phyloP scores from a whole-genome alignment of 2,797 vertebrate genomes.

The Natrix natrix region DNA sequence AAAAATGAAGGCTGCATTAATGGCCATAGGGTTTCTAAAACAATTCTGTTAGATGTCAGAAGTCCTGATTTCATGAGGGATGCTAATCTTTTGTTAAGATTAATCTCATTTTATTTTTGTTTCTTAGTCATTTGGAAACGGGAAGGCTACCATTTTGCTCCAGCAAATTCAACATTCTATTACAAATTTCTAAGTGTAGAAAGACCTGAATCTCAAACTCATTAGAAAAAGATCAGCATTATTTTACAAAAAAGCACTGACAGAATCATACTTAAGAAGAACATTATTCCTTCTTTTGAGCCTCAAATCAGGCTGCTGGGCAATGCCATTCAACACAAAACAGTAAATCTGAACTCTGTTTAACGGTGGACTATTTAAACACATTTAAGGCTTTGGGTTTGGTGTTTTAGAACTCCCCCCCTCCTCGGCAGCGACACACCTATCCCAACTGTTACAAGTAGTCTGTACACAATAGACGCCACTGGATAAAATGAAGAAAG shows the following conservation, averaged over 20 bases:
- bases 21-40: slow-evolving; percentile 19
- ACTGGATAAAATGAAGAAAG: slow-evolving; percentile 24
- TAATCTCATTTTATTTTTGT: neutral
- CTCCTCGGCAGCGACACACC: neutral
- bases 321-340: slow-evolving; percentile 22
- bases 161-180: neutral
- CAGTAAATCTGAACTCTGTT: slow-evolving; percentile 46
- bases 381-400: slow-evolving; percentile 32
- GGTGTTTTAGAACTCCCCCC: neutral
- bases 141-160: neutral
- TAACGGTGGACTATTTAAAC: slow-evolving; percentile 31
- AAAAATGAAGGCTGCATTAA: slow-evolving; percentile 42
- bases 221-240: neutral
- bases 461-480: slow-evolving; percentile 43
- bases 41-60: slow-evolving; percentile 31
- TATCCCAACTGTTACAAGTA: slow-evolving; percentile 6
- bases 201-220: neutral
- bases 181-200: slow-evolving; percentile 21
- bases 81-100: slow-evolving; percentile 4
- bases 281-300: slow-evolving; percentile 21
- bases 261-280: slow-evolving; percentile 13
- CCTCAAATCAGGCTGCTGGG: slow-evolving; percentile 33
- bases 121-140: slow-evolving; percentile 13
- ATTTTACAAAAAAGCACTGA: slow-evolving; percentile 22
- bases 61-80: neutral